Evolutionary conservation across 2,797 vertebrate species (phyloP).

Genomic region (Limosa lapponica): DNA sequence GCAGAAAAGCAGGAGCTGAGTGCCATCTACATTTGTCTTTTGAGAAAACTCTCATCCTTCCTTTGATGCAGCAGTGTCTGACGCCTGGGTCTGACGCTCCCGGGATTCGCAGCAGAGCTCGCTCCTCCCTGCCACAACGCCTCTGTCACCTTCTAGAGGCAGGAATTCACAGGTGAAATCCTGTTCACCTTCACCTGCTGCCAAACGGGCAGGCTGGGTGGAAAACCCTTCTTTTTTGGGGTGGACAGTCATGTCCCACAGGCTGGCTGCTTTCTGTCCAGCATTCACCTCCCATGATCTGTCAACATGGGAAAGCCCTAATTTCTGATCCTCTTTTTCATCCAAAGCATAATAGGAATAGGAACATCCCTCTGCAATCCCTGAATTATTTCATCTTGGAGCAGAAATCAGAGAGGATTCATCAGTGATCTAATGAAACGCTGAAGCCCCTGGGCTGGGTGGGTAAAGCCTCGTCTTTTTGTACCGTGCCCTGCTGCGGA

Average conservation of each 20-base stretch:
- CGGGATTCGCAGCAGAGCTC: not conserved
- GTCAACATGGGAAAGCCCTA: not conserved
- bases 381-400: not conserved
- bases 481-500: not conserved
- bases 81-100: not conserved
- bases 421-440: not conserved
- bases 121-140: rapidly evolving
- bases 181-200: not conserved
- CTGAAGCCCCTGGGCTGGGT: too few species aligned
- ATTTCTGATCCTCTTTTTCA: not conserved
- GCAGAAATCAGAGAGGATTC: not conserved
- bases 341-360: not conserved
- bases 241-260: not conserved
- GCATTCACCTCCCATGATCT: not conserved
- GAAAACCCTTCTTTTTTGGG: not conserved
- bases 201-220: not conserved
- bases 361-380: not conserved
- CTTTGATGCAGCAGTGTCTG: not conserved
- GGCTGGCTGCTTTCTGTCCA: not conserved
- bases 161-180: not conserved
- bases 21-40: not conserved
- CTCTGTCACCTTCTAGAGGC: not conserved
- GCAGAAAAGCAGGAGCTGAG: not conserved
- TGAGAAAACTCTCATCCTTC: not conserved
- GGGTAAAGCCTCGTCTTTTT: not conserved